Conservation (phyloP, 1,140 invertebrate genomes). For the Drosophila triauraria region DNA sequence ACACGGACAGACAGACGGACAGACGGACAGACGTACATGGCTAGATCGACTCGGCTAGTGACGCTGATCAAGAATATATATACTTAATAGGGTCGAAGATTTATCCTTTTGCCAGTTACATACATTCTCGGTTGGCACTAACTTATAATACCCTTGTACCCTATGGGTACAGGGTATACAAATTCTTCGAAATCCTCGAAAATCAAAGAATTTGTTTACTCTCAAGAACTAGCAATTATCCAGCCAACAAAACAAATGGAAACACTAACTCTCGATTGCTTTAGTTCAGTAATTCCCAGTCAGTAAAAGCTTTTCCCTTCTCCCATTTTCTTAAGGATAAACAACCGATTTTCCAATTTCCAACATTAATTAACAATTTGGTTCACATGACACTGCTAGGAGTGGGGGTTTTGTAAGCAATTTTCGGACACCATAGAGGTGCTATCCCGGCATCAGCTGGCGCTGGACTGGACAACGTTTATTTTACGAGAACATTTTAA, state of each 20-base stretch:
- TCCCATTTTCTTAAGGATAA: slow-evolving; percentile 13
- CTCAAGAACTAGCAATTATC: neutral
- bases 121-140: no score
- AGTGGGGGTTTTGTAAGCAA: slow-evolving; percentile 36
- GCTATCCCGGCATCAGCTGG: slow-evolving; percentile 9
- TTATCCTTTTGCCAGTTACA: no score
- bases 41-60: no score
- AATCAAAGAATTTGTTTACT: neutral
- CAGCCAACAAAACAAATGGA: neutral
- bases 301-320: neutral
- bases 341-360: slow-evolving; percentile 51
- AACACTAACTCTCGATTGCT: neutral
- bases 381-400: slow-evolving; percentile 6
- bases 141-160: no score
- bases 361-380: slow-evolving; percentile 66
- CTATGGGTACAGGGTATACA: no score
- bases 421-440: slow-evolving; percentile 30
- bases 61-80: no score
- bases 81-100: no score
- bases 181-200: neutral
- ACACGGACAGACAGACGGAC: no score
- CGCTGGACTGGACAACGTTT: slow-evolving; percentile 44
- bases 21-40: no score
- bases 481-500: slow-evolving; percentile 81
- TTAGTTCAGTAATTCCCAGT: neutral